These are phyloP conservation scores for Paralvinella palmiformis DNA, from an alignment of 1,140 invertebrate genomes.

Conservation along the genomic window DNA sequence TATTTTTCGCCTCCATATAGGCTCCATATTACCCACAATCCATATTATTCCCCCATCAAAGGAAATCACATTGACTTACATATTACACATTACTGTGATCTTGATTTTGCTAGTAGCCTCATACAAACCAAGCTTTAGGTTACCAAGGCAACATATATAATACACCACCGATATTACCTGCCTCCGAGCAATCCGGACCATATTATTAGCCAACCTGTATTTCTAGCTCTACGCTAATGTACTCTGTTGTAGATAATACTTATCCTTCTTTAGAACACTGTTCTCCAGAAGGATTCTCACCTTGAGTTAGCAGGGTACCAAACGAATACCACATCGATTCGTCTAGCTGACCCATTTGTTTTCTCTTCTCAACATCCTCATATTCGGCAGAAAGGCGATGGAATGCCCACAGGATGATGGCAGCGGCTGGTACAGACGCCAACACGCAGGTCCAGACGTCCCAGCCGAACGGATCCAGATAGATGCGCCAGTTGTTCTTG, in stretches of 20 bases:
- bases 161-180: too few relatives aligned
- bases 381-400: conserved; percentile 4
- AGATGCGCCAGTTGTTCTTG: conserved; percentile 28
- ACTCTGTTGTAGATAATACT: background rate
- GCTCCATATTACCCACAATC: too few relatives aligned
- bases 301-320: conserved; percentile 32
- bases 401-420: background rate
- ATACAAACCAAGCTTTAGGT: too few relatives aligned
- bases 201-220: too few relatives aligned
- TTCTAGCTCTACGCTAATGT: background rate
- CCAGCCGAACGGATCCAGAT: conserved; percentile 28
- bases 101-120: too few relatives aligned
- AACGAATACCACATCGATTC: conserved; percentile 36
- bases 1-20: too few relatives aligned
- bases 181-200: too few relatives aligned
- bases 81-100: too few relatives aligned
- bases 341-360: conserved; percentile 7
- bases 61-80: too few relatives aligned
- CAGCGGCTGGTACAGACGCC: conserved; percentile 7
- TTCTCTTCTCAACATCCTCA: conserved; percentile 10
- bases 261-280: background rate
- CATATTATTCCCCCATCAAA: too few relatives aligned
- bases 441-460: background rate
- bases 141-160: too few relatives aligned
- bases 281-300: conserved; percentile 20